Conservation (phyloP, 1,140 invertebrate genomes). For the Macrocentrus cingulum region DNA sequence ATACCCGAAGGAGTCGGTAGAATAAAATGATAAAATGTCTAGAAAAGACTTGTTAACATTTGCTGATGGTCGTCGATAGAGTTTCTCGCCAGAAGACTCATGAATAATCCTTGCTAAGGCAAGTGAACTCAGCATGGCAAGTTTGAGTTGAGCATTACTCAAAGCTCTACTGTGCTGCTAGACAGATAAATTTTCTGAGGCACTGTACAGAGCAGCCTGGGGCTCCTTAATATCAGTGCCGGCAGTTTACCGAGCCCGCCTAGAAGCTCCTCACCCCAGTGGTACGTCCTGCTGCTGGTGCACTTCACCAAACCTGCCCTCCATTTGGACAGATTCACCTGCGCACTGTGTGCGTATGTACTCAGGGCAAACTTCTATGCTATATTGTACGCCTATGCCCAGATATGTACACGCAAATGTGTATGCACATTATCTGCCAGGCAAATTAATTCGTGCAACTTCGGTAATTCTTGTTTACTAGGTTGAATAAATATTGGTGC, state of each 20-base stretch:
- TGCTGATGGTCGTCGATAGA: no score
- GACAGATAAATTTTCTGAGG: slow-evolving; percentile 20
- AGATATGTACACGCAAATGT: no score
- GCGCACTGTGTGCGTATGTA: background rate
- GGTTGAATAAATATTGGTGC: no score
- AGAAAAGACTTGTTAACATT: no score
- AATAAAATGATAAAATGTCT: no score
- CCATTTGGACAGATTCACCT: slow-evolving; percentile 1
- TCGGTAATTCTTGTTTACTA: no score
- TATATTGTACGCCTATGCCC: no score
- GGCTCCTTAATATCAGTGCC: slow-evolving; percentile 25
- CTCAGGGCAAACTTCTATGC: background rate
- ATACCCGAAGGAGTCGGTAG: no score
- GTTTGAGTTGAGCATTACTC: slow-evolving; percentile 25
- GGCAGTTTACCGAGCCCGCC: slow-evolving; percentile 24
- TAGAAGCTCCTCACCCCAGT: slow-evolving; percentile 8
- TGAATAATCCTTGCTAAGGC: no score
- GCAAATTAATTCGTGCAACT: no score
- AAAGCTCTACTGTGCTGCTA: slow-evolving; percentile 10
- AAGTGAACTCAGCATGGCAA: slow-evolving; percentile 2
- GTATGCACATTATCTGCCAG: no score
- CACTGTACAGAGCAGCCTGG: slow-evolving; percentile 6
- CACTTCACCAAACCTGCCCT: background rate
- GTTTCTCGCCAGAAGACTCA: no score
- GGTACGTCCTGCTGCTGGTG: background rate